phyloP scores from a whole-genome alignment of 2,888 invertebrate species.

The Gibbula magus region DNA sequence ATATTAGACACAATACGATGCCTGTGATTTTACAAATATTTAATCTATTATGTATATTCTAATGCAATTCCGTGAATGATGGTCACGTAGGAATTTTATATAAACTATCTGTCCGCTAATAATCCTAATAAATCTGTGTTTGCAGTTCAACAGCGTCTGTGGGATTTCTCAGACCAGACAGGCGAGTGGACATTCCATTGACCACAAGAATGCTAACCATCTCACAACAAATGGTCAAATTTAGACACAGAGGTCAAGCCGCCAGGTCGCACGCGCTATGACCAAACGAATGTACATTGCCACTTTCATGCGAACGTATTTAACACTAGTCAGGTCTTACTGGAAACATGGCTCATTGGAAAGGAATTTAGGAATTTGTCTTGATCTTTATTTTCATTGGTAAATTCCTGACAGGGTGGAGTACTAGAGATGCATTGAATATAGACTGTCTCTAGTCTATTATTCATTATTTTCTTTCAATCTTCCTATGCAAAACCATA shows the following conservation, averaged over 20 bases:
- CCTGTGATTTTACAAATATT: too few species aligned
- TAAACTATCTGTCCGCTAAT: too few species aligned
- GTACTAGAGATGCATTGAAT: too few species aligned
- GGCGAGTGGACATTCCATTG: not conserved
- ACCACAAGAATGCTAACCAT: not conserved
- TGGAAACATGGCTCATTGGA: not conserved
- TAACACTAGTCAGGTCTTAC: not conserved
- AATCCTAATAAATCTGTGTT: too few species aligned
- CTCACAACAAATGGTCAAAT: constrained; percentile 4
- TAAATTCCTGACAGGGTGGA: too few species aligned
- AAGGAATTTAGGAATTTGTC: not conserved
- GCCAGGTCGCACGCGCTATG: not conserved
- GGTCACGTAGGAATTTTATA: too few species aligned
- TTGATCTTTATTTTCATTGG: not conserved
- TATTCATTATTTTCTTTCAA: too few species aligned
- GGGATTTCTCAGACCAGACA: not conserved
- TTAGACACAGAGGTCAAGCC: not conserved
- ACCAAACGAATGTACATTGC: not conserved
- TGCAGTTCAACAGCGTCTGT: not conserved
- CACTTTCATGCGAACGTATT: constrained; percentile 1
- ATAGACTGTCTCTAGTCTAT: too few species aligned
- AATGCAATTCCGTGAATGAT: too few species aligned
- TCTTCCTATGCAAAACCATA: too few species aligned
- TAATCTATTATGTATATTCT: too few species aligned
- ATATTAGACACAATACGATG: too few species aligned